These are phyloP conservation scores for Glossophaga mutica DNA, from an alignment of 2,797 vertebrate genomes.

Conservation along the genomic window DNA sequence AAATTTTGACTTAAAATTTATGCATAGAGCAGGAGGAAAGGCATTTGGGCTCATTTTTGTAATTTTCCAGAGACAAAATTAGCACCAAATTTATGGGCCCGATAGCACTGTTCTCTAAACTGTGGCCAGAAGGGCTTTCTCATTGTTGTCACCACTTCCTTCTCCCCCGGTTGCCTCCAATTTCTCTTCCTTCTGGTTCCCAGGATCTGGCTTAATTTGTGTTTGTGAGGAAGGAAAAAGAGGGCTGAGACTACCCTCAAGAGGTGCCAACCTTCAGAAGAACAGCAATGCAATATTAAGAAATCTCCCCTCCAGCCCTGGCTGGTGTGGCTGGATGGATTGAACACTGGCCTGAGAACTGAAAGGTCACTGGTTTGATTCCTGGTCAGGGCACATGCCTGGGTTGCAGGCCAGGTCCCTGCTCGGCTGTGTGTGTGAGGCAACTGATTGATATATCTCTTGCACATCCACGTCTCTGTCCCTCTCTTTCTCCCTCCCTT, in stretches of 20 bases:
- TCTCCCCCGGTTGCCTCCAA: not conserved
- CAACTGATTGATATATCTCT: too few relatives aligned
- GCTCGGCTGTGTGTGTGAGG: too few relatives aligned
- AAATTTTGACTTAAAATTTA: conserved; percentile 67
- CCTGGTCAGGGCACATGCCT: too few relatives aligned
- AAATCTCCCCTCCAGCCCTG: not conserved
- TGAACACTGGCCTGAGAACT: too few relatives aligned
- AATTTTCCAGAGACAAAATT: conserved; percentile 62
- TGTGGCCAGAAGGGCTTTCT: not conserved
- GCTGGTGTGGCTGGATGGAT: too few relatives aligned
- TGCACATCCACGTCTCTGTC: too few relatives aligned
- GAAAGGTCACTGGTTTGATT: too few relatives aligned
- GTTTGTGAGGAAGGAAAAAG: not conserved
- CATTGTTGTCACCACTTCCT: not conserved
- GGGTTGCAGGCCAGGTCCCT: too few relatives aligned
- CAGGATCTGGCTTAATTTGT: not conserved
- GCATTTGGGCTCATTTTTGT: conserved; percentile 47
- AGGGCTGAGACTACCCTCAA: not conserved
- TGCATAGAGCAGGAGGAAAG: conserved; percentile 33
- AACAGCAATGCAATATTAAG: not conserved
- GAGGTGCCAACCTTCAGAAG: not conserved
- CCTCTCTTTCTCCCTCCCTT: too few relatives aligned
- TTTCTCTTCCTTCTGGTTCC: not conserved
- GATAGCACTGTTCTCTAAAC: not conserved
- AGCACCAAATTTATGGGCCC: conserved; percentile 46